These are phyloP conservation scores for Chionis minor DNA, from an alignment of 2,113 vertebrate genomes.

Conservation along the genomic window DNA sequence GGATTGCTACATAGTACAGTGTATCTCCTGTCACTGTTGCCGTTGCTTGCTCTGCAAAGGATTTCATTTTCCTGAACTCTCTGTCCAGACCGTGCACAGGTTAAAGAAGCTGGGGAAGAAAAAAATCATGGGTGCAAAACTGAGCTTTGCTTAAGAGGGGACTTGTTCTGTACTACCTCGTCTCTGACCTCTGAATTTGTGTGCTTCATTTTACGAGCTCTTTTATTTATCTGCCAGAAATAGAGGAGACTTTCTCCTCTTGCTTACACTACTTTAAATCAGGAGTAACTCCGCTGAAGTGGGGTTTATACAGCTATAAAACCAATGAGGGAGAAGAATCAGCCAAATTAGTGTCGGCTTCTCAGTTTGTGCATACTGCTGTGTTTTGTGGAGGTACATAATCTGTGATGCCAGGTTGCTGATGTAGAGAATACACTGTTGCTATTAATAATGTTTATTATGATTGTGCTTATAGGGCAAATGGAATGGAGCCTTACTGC, in stretches of 20 bases:
- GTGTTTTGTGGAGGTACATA: constrained; percentile 48
- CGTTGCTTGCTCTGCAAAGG: not conserved
- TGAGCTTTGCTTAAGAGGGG: not conserved
- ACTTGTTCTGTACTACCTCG: not conserved
- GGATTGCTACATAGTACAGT: not conserved
- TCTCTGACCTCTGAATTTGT: constrained; percentile 40
- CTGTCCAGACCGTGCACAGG: not conserved
- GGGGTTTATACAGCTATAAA: constrained; percentile 63
- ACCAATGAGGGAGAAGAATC: constrained; percentile 60
- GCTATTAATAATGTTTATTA: constrained; percentile 62
- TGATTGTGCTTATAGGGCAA: constrained; percentile 33
- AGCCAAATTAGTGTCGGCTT: constrained; percentile 53
- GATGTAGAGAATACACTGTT: constrained; percentile 53
- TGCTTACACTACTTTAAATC: constrained; percentile 54
- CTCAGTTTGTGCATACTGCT: constrained; percentile 51
- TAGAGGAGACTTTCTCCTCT: constrained; percentile 20
- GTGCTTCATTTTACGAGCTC: constrained; percentile 14
- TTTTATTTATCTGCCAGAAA: constrained; percentile 38
- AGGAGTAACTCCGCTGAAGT: constrained; percentile 52
- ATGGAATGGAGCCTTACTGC: constrained; percentile 2
- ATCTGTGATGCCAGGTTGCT: constrained; percentile 57
- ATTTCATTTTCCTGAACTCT: not conserved
- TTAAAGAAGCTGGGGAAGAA: not conserved
- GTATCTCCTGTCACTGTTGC: fast-evolving
- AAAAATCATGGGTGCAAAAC: not conserved